A percentile compares a stretch with the other conserved stretches of the same genome.
These are phyloP conservation scores for Rhorus exstirpatorius DNA, from an alignment of 2,888 invertebrate species.

Conservation along the genomic window DNA sequence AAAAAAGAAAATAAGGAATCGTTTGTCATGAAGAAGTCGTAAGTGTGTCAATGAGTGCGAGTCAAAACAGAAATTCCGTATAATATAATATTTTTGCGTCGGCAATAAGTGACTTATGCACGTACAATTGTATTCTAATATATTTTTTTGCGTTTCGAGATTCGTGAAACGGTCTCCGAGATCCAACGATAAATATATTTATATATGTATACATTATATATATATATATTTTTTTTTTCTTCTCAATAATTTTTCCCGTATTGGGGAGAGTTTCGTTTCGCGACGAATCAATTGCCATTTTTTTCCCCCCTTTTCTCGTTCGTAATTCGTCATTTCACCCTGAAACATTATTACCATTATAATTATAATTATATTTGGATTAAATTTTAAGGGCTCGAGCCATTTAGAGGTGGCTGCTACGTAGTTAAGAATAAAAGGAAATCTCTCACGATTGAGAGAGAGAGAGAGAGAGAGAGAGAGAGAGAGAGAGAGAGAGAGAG, in stretches of 20 bases:
- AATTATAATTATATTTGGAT: constrained; percentile 34
- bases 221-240: constrained; percentile 41
- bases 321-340: constrained; percentile 25
- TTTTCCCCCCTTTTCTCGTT: constrained; percentile 21
- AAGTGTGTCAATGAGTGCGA: constrained; percentile 37
- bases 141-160: constrained; percentile 44
- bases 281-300: constrained; percentile 69
- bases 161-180: constrained; percentile 65
- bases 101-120: constrained; percentile 68
- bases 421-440: constrained; percentile 33
- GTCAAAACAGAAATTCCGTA: constrained; percentile 36
- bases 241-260: constrained; percentile 5
- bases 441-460: too few species aligned
- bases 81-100: constrained; percentile 55
- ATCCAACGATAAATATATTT: constrained; percentile 62
- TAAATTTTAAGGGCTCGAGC: constrained; percentile 64
- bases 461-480: constrained; percentile 50
- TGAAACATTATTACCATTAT: constrained; percentile 30
- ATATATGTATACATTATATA: background rate
- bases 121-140: constrained; percentile 63
- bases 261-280: constrained; percentile 46
- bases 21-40: constrained; percentile 14
- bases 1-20: too few species aligned
- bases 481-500: too few species aligned
- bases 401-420: constrained; percentile 69